Evolutionary conservation across 2,113 vertebrate genomes (phyloP), one percentile per base, ranked within the genome.

Genomic region (Petrocephalus zakoni): DNA sequence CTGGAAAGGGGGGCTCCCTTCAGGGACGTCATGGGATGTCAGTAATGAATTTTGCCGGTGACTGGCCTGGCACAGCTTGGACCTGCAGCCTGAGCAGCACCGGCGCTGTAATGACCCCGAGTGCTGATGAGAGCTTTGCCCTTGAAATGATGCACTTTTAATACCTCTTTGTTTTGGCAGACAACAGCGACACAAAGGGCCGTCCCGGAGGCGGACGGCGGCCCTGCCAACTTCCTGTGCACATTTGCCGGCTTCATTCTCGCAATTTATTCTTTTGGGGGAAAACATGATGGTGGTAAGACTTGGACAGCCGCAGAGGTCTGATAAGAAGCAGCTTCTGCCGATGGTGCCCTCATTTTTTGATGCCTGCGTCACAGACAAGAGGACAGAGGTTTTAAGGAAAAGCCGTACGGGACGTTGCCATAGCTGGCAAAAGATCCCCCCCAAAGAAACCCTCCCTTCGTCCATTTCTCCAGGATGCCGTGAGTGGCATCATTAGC

Each of bases 1-100:
- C 72, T 13, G 5, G 34, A 78, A 78, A 42, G 34, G 15, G 15
- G 34, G 72, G 72, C 34, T 78, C 72, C 29, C 72, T 78, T 78
- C 13, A 78, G 34, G 34, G 34, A 78, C 72, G 72, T 78, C 72
- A 78, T 78, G 72, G 72, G 34, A 78, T 78, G 72, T 34, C 72
- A 78, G 29, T 78, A 78, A 93, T 92, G 91, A 93, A 93, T 93
- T 90, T 93, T 55, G 51, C 52, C 84, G 15, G 53, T 52, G 25
- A 55, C 84, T 55, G 0, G n/a, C 84, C 84, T 34, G 37, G 46
- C n/a, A 29, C n/a, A 9, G 42, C n/a, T 87, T 46, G 17, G 61
- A 72, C 46, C n/a, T 5, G 15, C 56, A 29, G 88, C 51, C 78
- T 46, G 53, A 46, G 58, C 29, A 52, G 75, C 19, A 9, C 19